phyloP scores from a whole-genome alignment of 2,113 vertebrate genomes.

The Pseudolaguvia tuberculata region DNA sequence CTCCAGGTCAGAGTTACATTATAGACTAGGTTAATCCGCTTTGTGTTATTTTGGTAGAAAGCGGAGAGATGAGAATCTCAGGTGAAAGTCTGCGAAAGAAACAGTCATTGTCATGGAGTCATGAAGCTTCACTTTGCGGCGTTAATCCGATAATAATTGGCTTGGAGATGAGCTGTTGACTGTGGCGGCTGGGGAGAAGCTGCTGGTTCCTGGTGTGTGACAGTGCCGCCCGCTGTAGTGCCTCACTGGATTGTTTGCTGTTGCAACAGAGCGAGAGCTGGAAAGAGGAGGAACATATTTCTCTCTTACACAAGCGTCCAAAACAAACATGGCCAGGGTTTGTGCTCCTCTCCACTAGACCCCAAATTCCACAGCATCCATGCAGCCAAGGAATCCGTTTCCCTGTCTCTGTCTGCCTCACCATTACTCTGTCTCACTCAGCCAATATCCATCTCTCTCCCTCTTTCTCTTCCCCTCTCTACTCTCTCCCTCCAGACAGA shows the following conservation, averaged over 20 bases:
- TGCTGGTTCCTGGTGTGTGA: constrained; percentile 23
- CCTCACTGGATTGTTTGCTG: constrained; percentile 45
- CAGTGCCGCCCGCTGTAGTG: constrained; percentile 17
- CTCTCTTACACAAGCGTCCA: constrained; percentile 40
- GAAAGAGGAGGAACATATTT: constrained; percentile 52
- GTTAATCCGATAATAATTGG: constrained; percentile 34
- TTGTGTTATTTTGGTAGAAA: neutral
- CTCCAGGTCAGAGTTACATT: neutral
- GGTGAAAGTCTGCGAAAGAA: constrained; percentile 25
- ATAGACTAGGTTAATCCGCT: constrained; percentile 11
- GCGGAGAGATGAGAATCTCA: constrained; percentile 18
- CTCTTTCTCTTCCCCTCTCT: neutral
- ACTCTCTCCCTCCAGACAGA: neutral
- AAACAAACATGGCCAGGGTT: constrained; percentile 49
- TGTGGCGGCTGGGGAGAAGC: neutral
- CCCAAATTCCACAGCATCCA: constrained; percentile 50
- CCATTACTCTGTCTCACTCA: constrained; percentile 1
- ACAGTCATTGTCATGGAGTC: constrained; percentile 2
- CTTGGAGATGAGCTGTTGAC: constrained; percentile 32
- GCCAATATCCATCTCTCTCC: neutral
- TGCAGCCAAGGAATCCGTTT: constrained; percentile 43
- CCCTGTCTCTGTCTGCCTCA: constrained; percentile 25
- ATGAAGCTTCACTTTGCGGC: constrained; percentile 10
- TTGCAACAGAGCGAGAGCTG: constrained; percentile 50
- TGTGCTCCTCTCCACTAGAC: constrained; percentile 44